phyloP scores from a whole-genome alignment of 2,797 vertebrate genomes.

The Phoxinus dragarum region DNA sequence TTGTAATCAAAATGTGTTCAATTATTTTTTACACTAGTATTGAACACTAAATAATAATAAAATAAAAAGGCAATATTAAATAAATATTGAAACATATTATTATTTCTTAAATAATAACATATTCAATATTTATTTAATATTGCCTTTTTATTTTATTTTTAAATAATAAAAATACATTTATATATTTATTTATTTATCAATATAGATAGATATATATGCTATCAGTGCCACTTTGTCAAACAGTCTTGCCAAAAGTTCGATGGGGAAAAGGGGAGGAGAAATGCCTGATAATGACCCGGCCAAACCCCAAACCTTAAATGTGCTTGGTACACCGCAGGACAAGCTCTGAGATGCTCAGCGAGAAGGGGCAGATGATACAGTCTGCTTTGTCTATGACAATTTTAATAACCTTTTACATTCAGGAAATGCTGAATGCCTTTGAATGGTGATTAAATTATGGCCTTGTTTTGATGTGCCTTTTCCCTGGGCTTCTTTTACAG shows the following conservation, averaged over 20 bases:
- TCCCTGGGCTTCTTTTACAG: not conserved
- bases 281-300: slow-evolving; percentile 64
- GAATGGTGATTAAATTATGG: slow-evolving; percentile 13
- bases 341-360: slow-evolving; percentile 58
- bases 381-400: not conserved
- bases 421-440: slow-evolving; percentile 17
- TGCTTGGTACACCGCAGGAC: slow-evolving; percentile 61
- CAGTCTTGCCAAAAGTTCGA: slow-evolving; percentile 23
- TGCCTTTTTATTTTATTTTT: no score
- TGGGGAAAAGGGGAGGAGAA: slow-evolving; percentile 68
- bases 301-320: slow-evolving; percentile 76
- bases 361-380: not conserved
- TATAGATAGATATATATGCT: not conserved
- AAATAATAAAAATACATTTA: no score
- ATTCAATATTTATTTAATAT: no score
- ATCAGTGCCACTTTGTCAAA: slow-evolving; percentile 12
- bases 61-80: not conserved
- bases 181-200: no score
- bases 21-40: not conserved
- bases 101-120: no score
- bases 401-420: slow-evolving; percentile 2
- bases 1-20: no score
- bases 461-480: not conserved
- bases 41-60: not conserved
- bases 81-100: not conserved